A percentile compares a stretch with the other conserved stretches of the same genome.
These are phyloP conservation scores for Ophioninae sp. DNA, from an alignment of 2,888 invertebrate genomes.

Conservation along the genomic window DNA sequence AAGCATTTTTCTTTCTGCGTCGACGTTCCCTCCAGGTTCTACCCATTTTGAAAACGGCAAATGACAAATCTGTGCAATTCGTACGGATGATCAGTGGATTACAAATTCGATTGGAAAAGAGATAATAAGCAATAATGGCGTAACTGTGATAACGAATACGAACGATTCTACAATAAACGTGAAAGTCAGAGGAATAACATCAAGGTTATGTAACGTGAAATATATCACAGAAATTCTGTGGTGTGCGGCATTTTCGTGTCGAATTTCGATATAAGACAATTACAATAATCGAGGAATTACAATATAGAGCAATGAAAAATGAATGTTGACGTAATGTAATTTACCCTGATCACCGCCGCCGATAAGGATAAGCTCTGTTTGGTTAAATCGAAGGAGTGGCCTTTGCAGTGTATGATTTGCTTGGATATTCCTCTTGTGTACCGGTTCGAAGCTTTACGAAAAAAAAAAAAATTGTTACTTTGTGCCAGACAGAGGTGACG, in stretches of 20 bases:
- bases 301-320: constrained; percentile 23
- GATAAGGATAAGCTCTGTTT: constrained; percentile 52
- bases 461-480: constrained; percentile 62
- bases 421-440: constrained; percentile 39
- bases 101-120: neutral
- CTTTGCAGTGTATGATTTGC: constrained; percentile 63
- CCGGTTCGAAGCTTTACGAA: constrained; percentile 57
- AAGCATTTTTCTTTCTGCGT: constrained; percentile 66
- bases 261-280: neutral
- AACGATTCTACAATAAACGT: neutral
- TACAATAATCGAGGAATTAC: neutral
- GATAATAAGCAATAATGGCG: neutral
- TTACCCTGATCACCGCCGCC: constrained; percentile 63
- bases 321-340: constrained; percentile 23
- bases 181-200: neutral
- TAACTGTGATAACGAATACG: neutral
- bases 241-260: neutral
- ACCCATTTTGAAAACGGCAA: constrained; percentile 71
- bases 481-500: constrained; percentile 60
- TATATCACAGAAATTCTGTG: neutral
- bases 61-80: constrained; percentile 27
- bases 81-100: neutral
- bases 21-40: constrained; percentile 74
- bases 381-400: constrained; percentile 53
- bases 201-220: neutral